phyloP scores from a whole-genome alignment of 2,113 vertebrate genomes.

The Odontophorus gujanensis region DNA sequence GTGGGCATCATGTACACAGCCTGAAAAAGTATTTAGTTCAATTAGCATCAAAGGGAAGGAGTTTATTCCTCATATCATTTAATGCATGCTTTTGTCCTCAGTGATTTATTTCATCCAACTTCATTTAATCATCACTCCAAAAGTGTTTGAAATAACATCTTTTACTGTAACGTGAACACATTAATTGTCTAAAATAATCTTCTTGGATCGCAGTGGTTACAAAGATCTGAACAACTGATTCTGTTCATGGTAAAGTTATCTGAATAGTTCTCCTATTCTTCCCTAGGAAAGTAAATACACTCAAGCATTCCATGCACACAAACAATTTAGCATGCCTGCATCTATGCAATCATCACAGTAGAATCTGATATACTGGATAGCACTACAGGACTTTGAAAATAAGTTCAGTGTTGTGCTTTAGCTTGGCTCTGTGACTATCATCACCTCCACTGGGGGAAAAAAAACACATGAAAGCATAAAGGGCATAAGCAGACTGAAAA shows the following conservation, averaged over 20 bases:
- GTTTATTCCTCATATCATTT: not conserved
- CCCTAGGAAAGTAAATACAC: not conserved
- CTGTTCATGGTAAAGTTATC: not conserved
- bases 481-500: accelerated
- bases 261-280: not conserved
- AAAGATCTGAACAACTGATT: not conserved
- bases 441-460: not conserved
- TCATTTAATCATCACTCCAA: not conserved
- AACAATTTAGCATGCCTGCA: accelerated
- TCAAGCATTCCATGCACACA: not conserved
- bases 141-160: not conserved
- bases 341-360: not conserved
- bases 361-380: not conserved
- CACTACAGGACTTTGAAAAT: not conserved
- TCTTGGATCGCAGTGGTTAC: not conserved
- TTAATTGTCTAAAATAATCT: not conserved
- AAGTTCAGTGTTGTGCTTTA: not conserved
- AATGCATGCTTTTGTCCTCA: slow-evolving; percentile 11
- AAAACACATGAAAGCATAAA: not conserved
- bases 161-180: not conserved
- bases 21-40: slow-evolving; percentile 76
- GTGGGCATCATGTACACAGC: slow-evolving; percentile 99
- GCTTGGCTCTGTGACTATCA: not conserved
- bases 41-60: slow-evolving; percentile 28
- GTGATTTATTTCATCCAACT: not conserved